phyloP scores from a whole-genome alignment of 2,888 invertebrate genomes.

The Ctenicera cuprea region DNA sequence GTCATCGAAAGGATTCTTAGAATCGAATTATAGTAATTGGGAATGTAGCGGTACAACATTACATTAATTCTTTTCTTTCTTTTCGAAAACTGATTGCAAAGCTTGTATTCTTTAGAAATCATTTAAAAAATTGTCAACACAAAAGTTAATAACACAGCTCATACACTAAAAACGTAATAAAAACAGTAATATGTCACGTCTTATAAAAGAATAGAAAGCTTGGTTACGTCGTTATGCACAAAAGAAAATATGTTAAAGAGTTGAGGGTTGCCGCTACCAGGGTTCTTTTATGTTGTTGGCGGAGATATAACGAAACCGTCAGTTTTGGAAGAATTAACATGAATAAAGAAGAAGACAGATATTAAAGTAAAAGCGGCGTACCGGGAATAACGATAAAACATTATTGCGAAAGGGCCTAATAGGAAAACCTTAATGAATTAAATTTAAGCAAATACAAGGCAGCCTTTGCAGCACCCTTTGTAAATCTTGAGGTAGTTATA shows the following conservation, averaged over 20 bases:
- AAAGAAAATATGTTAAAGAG: conserved; percentile 8
- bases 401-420: conserved; percentile 8
- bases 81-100: too few relatives aligned
- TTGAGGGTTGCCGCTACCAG: not conserved
- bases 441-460: not conserved
- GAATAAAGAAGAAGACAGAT: conserved; percentile 12
- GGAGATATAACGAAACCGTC: conserved; percentile 14
- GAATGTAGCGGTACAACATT: not conserved
- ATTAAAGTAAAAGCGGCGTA: conserved; percentile 13
- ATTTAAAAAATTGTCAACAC: not conserved
- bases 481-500: too few relatives aligned
- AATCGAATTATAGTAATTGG: not conserved
- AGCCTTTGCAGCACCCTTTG: too few relatives aligned
- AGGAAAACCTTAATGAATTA: conserved; percentile 7
- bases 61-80: not conserved
- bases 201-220: conserved; percentile 14
- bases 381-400: conserved; percentile 19
- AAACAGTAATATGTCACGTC: too few relatives aligned
- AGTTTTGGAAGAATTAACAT: conserved; percentile 19
- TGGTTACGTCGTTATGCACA: conserved; percentile 11
- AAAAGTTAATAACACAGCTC: conserved; percentile 1
- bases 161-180: too few relatives aligned
- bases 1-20: conserved; percentile 3
- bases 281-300: not conserved
- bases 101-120: too few relatives aligned